phyloP scores from a whole-genome alignment of 2,113 vertebrate species.

The Polyodon spathula region DNA sequence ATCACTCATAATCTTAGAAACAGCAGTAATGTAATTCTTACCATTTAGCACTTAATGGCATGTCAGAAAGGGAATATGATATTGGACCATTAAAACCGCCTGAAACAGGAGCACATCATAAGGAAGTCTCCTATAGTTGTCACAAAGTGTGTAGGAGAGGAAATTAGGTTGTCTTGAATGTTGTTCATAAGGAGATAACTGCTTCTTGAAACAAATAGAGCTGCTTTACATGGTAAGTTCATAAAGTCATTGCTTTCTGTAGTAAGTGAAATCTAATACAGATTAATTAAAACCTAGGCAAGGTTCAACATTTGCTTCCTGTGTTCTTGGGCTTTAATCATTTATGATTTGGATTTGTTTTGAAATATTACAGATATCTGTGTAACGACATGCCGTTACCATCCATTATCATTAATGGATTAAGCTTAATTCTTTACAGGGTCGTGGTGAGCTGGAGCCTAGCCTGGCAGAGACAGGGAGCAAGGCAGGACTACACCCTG shows the following conservation, averaged over 20 bases:
- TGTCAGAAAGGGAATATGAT: conserved; percentile 62
- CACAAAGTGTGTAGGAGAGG: conserved; percentile 18
- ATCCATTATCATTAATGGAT: too few relatives aligned
- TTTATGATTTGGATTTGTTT: too few relatives aligned
- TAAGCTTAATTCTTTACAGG: too few relatives aligned
- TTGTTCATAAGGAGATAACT: conserved; percentile 5
- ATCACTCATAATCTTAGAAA: conserved; percentile 74
- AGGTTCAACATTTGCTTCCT: neutral
- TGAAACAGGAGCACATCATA: conserved; percentile 60
- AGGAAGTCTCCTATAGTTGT: conserved; percentile 46
- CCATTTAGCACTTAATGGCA: conserved; percentile 76
- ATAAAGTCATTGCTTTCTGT: neutral
- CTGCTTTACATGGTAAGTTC: neutral
- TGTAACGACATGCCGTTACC: too few relatives aligned
- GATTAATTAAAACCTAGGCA: neutral
- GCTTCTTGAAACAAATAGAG: neutral
- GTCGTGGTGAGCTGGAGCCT: too few relatives aligned
- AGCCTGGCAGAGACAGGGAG: too few relatives aligned
- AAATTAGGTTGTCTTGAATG: neutral
- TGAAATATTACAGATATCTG: too few relatives aligned
- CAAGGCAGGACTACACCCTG: too few relatives aligned
- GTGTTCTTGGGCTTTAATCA: neutral
- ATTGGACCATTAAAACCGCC: conserved; percentile 61
- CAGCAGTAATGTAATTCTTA: conserved; percentile 69
- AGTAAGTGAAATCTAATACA: neutral